A percentile compares a stretch with the other conserved stretches of the same genome.
These are phyloP conservation scores for Pangasius mekongensis DNA, from an alignment of 2,797 vertebrate species.

Conservation along the genomic window DNA sequence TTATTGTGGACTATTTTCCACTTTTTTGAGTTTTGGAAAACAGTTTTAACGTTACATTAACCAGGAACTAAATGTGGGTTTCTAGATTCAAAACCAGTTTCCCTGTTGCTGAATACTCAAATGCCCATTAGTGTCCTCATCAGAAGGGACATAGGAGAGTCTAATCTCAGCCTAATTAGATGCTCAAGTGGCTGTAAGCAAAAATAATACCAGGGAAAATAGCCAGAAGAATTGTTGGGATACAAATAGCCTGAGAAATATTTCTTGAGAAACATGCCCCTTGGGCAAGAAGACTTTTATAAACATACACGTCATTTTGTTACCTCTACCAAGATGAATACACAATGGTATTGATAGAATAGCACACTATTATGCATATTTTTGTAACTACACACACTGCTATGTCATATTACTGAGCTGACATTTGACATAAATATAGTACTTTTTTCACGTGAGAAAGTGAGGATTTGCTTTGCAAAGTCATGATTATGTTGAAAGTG, in stretches of 20 bases:
- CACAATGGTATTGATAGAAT: neutral
- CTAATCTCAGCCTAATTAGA: conserved; percentile 7
- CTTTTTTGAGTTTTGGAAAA: neutral
- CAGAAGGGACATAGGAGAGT: neutral
- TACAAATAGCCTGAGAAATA: conserved; percentile 28
- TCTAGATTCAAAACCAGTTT: conserved; percentile 19
- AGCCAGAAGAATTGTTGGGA: conserved; percentile 14
- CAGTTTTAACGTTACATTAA: neutral
- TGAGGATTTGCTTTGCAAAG: neutral
- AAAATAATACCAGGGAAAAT: conserved; percentile 21
- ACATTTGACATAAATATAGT: neutral
- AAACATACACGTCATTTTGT: neutral
- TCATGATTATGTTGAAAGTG: conserved; percentile 15
- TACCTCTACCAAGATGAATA: neutral
- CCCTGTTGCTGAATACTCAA: conserved; percentile 27
- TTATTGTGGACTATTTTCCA: neutral
- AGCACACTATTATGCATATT: neutral
- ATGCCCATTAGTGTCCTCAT: conserved; percentile 13
- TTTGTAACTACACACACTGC: neutral
- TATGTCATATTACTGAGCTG: neutral
- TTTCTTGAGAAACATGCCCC: conserved; percentile 8
- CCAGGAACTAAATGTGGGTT: conserved; percentile 3
- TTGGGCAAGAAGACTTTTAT: conserved; percentile 8
- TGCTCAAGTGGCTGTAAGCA: conserved; percentile 31
- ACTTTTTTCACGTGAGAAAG: neutral